phyloP scores from a whole-genome alignment of 2,888 invertebrate genomes.

The Andrena flavipes region DNA sequence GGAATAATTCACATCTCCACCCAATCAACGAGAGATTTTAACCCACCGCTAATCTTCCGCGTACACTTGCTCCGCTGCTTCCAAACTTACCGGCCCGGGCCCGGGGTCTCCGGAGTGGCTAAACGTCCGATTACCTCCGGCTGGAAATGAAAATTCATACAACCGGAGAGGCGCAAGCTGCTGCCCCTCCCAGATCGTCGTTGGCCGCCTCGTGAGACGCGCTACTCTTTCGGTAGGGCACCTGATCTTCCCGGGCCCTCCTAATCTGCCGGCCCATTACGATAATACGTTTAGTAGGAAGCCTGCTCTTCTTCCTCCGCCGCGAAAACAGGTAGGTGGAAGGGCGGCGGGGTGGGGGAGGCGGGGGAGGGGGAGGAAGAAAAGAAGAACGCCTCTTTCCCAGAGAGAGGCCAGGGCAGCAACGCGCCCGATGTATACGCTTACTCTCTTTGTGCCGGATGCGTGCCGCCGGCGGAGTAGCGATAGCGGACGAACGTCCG shows the following conservation, averaged over 20 bases:
- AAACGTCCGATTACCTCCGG: too few species aligned
- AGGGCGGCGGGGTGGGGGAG: slow-evolving; percentile 15
- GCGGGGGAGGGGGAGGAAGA: slow-evolving; percentile 49
- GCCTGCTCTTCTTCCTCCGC: slow-evolving; percentile 50
- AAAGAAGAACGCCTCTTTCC: slow-evolving; percentile 77
- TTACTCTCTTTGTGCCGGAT: slow-evolving; percentile 81
- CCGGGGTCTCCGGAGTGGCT: too few species aligned
- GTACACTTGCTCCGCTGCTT: too few species aligned
- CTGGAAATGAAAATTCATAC: too few species aligned
- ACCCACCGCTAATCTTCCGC: too few species aligned
- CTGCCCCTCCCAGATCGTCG: slow-evolving; percentile 3
- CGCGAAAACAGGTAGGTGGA: slow-evolving; percentile 53
- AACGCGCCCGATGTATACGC: slow-evolving; percentile 56
- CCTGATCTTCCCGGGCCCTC: slow-evolving; percentile 62
- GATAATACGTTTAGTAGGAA: slow-evolving; percentile 72
- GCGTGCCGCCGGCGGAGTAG: slow-evolving; percentile 78
- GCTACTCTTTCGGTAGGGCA: slow-evolving; percentile 65
- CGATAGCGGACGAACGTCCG: slow-evolving; percentile 82
- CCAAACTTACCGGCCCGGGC: too few species aligned
- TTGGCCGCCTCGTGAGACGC: slow-evolving; percentile 60
- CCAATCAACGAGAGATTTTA: too few species aligned
- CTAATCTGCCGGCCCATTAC: slow-evolving; percentile 71
- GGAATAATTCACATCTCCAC: too few species aligned
- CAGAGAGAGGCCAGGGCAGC: slow-evolving; percentile 60
- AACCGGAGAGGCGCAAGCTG: neutral